Evolutionary conservation across 2,797 vertebrate genomes (phyloP).

Genomic region (Enteromius thamalakanensis): DNA sequence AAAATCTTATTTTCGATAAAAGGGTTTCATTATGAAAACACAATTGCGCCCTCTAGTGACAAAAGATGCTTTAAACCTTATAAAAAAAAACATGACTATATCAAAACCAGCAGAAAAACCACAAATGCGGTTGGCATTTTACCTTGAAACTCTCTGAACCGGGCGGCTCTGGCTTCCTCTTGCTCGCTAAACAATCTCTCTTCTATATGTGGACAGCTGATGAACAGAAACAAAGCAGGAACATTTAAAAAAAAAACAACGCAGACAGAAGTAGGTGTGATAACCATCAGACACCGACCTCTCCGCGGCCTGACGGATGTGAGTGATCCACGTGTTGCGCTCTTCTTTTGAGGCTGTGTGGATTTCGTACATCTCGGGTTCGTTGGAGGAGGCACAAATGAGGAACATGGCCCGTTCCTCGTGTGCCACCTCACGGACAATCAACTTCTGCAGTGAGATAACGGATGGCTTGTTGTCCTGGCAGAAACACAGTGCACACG

Average conservation of each 20-base stretch:
- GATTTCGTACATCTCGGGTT: constrained; percentile 90
- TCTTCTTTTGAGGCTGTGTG: constrained; percentile 84
- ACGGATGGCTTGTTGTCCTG: constrained; percentile 86
- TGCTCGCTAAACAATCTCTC: constrained; percentile 83
- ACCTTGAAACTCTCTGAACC: constrained; percentile 91
- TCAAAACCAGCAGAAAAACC: background rate
- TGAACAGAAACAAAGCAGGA: background rate
- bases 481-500: too few relatives aligned
- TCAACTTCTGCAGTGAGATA: constrained; percentile 85
- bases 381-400: constrained; percentile 83
- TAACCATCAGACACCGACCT: constrained; percentile 68
- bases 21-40: background rate
- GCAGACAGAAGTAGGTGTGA: background rate
- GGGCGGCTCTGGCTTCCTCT: constrained; percentile 80
- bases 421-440: constrained; percentile 88
- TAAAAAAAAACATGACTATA: background rate
- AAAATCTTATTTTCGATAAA: background rate
- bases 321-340: constrained; percentile 84
- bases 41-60: constrained; percentile 64
- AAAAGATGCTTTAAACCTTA: background rate
- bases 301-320: constrained; percentile 84
- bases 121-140: constrained; percentile 44
- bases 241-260: background rate
- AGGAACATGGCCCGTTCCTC: constrained; percentile 89
- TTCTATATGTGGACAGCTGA: constrained; percentile 89